Percentiles rank a stretch among this genome's conserved stretches.
These are phyloP conservation scores for Rhinolophus ferrumequinum DNA, from an alignment of 2,113 vertebrate genomes.

Conservation along the genomic window DNA sequence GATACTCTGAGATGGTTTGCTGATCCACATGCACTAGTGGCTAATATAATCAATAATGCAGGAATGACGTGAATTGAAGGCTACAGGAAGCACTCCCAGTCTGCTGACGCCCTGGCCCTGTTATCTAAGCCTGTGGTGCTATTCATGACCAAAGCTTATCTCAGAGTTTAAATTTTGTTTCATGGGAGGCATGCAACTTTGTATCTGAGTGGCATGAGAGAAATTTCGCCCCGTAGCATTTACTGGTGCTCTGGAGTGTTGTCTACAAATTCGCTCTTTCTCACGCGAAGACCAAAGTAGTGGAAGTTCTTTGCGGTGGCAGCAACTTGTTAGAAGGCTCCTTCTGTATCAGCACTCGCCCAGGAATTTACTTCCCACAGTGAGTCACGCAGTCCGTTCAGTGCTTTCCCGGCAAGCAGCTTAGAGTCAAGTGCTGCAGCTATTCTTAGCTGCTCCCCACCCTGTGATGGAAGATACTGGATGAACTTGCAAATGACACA, in stretches of 20 bases:
- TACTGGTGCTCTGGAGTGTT: neutral
- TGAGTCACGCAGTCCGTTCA: conserved; percentile 71
- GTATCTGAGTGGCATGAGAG: neutral
- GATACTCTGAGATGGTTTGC: neutral
- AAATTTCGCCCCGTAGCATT: neutral
- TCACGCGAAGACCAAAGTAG: neutral
- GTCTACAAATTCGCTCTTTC: conserved; percentile 1
- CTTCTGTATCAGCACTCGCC: conserved; percentile 53
- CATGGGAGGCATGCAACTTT: neutral
- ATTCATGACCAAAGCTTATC: conserved; percentile 47
- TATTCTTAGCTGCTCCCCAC: conserved; percentile 82
- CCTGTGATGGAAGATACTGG: conserved; percentile 71
- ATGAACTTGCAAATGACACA: conserved; percentile 70
- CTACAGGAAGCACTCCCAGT: neutral
- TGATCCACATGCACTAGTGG: neutral
- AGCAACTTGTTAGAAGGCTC: neutral
- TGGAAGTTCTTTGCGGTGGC: neutral
- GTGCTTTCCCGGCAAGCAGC: conserved; percentile 67
- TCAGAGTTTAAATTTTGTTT: conserved; percentile 49
- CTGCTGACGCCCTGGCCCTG: neutral
- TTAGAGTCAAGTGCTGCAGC: conserved; percentile 69
- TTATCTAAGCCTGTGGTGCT: neutral
- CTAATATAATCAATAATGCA: neutral
- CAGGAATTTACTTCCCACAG: conserved; percentile 70
- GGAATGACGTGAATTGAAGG: neutral